Evolutionary conservation across 2,888 invertebrate genomes (phyloP).

Genomic region (Tetranychus truncatus): DNA sequence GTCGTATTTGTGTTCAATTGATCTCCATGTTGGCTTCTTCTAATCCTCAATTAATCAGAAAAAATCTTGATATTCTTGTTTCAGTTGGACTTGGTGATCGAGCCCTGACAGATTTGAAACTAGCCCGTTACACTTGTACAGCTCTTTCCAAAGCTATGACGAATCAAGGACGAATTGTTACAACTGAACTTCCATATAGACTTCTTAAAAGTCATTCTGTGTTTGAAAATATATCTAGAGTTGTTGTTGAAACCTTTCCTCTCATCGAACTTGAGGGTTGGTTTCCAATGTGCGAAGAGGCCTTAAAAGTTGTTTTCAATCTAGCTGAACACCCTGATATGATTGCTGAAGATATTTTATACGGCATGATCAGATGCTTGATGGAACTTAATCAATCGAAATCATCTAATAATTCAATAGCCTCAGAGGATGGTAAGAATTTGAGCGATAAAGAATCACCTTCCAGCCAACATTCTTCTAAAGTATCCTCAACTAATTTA

Average conservation of each 20-base stretch:
- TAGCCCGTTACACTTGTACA: constrained; percentile 43
- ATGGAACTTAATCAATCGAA: not conserved
- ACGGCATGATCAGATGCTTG: constrained; percentile 13
- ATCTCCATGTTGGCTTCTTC: constrained; percentile 53
- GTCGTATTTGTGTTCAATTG: constrained; percentile 52
- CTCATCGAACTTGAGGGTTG: constrained; percentile 38
- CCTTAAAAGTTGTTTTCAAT: constrained; percentile 44
- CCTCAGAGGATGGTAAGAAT: not conserved
- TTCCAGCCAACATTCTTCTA: not conserved
- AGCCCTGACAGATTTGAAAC: constrained; percentile 38
- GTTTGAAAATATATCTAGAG: constrained; percentile 37
- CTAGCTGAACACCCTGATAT: constrained; percentile 43
- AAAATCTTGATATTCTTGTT: constrained; percentile 53
- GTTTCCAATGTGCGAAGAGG: constrained; percentile 41
- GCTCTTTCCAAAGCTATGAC: constrained; percentile 38
- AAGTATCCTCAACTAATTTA: not conserved
- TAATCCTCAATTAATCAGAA: constrained; percentile 34
- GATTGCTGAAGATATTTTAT: constrained; percentile 31
- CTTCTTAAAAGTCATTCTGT: constrained; percentile 40
- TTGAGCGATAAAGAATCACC: not conserved
- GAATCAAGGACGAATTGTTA: constrained; percentile 28
- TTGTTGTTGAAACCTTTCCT: constrained; percentile 38
- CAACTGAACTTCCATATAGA: constrained; percentile 30
- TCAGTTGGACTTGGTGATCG: constrained; percentile 47
- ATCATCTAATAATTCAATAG: constrained; percentile 6